Percentiles rank a stretch among this genome's conserved stretches.
Conservation (phyloP, 2,113 vertebrate species). For the Butorides virescens region DNA sequence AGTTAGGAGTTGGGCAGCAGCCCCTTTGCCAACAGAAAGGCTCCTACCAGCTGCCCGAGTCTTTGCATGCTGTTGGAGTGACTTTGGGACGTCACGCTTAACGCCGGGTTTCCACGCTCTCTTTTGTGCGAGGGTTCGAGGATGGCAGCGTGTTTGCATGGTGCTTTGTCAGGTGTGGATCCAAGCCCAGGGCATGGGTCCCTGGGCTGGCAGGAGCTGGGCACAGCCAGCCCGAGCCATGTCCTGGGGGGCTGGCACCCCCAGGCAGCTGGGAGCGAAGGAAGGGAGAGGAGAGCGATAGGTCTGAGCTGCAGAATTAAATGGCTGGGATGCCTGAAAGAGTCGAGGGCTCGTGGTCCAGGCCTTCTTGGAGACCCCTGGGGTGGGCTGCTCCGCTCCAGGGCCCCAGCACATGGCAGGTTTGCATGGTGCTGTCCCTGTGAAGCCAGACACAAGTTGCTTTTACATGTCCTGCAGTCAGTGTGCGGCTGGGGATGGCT, state of each 20-base stretch:
- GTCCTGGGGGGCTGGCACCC: fast-evolving
- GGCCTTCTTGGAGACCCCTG: neutral
- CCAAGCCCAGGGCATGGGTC: neutral
- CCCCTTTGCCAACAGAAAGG: neutral
- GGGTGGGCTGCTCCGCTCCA: neutral
- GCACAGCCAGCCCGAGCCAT: neutral
- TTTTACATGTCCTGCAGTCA: fast-evolving
- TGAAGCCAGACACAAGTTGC: neutral
- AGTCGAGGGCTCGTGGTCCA: neutral
- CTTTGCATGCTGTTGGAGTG: fast-evolving
- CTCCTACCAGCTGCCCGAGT: fast-evolving
- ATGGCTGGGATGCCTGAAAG: neutral
- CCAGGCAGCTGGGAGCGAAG: fast-evolving
- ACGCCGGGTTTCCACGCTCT: fast-evolving
- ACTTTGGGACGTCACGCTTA: fast-evolving
- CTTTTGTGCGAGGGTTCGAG: neutral
- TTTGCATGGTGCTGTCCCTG: fast-evolving
- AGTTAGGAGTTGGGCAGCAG: neutral
- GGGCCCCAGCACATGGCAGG: neutral
- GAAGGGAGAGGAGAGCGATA: fast-evolving
- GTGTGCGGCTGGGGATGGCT: too few species aligned
- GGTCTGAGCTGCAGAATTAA: neutral
- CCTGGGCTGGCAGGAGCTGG: fast-evolving
- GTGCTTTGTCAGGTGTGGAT: neutral
- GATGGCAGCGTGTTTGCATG: neutral